These are phyloP conservation scores for Natator depressus DNA, from an alignment of 2,113 vertebrate species.

Conservation along the genomic window DNA sequence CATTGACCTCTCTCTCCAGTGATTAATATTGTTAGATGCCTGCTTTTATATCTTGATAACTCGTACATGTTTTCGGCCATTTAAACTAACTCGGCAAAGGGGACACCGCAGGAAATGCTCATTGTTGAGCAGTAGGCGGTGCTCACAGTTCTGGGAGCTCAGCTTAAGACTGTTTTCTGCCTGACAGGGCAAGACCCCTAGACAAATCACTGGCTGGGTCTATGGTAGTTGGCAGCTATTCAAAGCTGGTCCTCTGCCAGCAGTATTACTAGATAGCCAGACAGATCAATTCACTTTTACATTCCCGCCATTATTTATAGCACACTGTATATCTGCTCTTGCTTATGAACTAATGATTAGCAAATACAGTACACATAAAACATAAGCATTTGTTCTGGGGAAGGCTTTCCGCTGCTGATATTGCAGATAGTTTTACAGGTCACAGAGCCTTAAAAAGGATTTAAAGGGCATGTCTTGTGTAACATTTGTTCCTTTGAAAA, in stretches of 20 bases:
- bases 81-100: slow-evolving; percentile 66
- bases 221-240: slow-evolving; percentile 82
- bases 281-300: slow-evolving; percentile 91
- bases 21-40: slow-evolving; percentile 70
- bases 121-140: slow-evolving; percentile 54
- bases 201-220: slow-evolving; percentile 85
- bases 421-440: slow-evolving; percentile 84
- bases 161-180: slow-evolving; percentile 83
- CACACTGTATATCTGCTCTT: slow-evolving; percentile 84
- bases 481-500: slow-evolving; percentile 81
- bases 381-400: slow-evolving; percentile 80
- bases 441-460: slow-evolving; percentile 82
- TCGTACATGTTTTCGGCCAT: slow-evolving; percentile 73
- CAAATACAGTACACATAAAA: slow-evolving; percentile 88
- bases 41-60: slow-evolving; percentile 71
- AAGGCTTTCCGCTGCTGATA: slow-evolving; percentile 83
- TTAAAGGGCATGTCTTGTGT: slow-evolving; percentile 83
- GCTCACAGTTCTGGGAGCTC: slow-evolving; percentile 71
- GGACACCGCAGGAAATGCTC: slow-evolving; percentile 60
- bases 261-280: slow-evolving; percentile 86
- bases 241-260: slow-evolving; percentile 83
- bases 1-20: slow-evolving; percentile 53
- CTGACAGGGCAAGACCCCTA: slow-evolving; percentile 85
- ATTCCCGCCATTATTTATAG: slow-evolving; percentile 89
- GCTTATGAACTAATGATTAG: slow-evolving; percentile 88